Percentiles rank a stretch among this genome's conserved stretches.
phyloP scores from a whole-genome alignment of 2,113 vertebrate genomes.

The Paraplagusia blochii region DNA sequence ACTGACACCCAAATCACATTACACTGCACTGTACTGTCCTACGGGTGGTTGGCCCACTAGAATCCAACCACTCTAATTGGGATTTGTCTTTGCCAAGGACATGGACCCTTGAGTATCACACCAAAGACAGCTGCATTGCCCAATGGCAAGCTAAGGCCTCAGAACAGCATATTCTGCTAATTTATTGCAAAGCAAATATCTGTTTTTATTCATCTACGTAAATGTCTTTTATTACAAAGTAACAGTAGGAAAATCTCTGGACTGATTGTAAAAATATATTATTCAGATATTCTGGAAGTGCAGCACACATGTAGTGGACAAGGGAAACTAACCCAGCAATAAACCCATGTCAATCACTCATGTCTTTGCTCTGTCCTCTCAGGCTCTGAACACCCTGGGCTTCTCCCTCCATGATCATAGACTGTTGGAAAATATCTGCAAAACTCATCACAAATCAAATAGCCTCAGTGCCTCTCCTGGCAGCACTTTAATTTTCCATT shows the following conservation, averaged over 20 bases:
- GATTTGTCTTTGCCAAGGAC: no score
- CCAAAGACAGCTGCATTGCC: no score
- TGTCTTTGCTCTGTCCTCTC: slow-evolving; percentile 49
- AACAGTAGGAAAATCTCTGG: neutral
- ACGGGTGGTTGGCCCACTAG: no score
- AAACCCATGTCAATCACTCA: slow-evolving; percentile 44
- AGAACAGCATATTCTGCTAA: no score
- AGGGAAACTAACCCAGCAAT: slow-evolving; percentile 22
- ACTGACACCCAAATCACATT: no score
- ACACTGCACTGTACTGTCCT: no score
- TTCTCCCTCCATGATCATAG: slow-evolving; percentile 52
- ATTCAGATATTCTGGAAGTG: slow-evolving; percentile 27
- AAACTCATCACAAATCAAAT: slow-evolving; percentile 70
- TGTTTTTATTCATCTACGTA: no score
- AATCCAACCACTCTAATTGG: no score
- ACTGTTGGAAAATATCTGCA: slow-evolving; percentile 63
- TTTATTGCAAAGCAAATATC: no score
- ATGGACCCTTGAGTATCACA: no score
- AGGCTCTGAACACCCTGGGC: slow-evolving; percentile 46
- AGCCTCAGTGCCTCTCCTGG: slow-evolving; percentile 46
- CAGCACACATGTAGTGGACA: slow-evolving; percentile 25
- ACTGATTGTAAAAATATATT: slow-evolving; percentile 23
- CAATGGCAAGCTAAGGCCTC: no score
- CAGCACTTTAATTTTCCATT: slow-evolving; percentile 71
- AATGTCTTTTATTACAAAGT: no score